Conservation (phyloP, 2,113 vertebrate genomes). For the Elaphurus davidianus region DNA sequence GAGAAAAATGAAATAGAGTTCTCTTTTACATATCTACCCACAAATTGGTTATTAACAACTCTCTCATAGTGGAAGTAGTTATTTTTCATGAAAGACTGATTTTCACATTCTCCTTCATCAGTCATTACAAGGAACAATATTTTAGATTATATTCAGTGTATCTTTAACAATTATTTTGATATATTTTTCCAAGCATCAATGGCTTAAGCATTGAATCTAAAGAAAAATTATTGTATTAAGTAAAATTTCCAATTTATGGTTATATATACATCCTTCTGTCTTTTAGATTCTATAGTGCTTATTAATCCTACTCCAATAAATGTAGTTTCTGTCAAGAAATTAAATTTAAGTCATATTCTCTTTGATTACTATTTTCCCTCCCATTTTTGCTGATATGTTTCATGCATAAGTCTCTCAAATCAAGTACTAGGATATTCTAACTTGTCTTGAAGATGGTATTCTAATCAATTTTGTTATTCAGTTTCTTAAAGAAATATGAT, state of each 20-base stretch:
- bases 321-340: neutral
- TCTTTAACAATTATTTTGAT: conserved; percentile 65
- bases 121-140: conserved; percentile 44
- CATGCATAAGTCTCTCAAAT: neutral
- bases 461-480: neutral
- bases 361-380: neutral
- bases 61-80: neutral
- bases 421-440: neutral
- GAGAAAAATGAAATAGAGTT: conserved; percentile 62
- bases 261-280: neutral
- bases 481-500: neutral
- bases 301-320: neutral
- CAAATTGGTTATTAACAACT: conserved; percentile 20
- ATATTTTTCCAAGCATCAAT: conserved; percentile 67
- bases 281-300: neutral
- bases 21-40: neutral
- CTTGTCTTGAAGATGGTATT: neutral
- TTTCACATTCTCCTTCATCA: conserved; percentile 53
- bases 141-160: conserved; percentile 45
- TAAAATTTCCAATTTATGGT: conserved; percentile 18
- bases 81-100: conserved; percentile 8
- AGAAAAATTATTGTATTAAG: conserved; percentile 64
- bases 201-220: conserved; percentile 70
- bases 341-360: neutral
- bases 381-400: neutral